Conservation (phyloP, 2,113 vertebrate genomes). For the Hypomesus transpacificus region DNA sequence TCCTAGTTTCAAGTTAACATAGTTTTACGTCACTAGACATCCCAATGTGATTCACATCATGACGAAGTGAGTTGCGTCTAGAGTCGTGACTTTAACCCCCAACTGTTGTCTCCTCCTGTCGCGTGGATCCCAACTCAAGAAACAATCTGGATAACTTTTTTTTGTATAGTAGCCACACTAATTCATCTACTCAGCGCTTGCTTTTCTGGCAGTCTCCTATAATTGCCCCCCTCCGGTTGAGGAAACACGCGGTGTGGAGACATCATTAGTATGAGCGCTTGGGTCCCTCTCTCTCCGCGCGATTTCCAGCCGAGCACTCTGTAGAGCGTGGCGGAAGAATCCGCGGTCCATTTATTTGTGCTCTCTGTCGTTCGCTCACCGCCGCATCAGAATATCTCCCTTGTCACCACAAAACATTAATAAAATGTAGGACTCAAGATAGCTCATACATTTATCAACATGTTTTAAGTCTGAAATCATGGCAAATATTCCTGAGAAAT, state of each 20-base stretch:
- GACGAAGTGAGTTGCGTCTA: conserved; percentile 60
- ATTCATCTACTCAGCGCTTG: conserved; percentile 26
- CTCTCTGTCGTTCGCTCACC: conserved; percentile 25
- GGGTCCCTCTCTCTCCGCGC: conserved; percentile 34
- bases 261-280: conserved; percentile 39
- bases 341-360: conserved; percentile 35
- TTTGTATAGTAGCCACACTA: background rate
- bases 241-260: conserved; percentile 19
- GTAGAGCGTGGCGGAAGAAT: conserved; percentile 33
- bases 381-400: background rate
- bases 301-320: conserved; percentile 23
- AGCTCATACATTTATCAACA: too few relatives aligned
- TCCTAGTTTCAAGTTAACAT: conserved; percentile 15
- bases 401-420: too few relatives aligned
- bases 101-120: conserved; percentile 42
- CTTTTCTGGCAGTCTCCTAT: conserved; percentile 38
- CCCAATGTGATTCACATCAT: conserved; percentile 63
- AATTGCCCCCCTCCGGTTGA: conserved; percentile 46
- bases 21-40: conserved; percentile 66
- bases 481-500: too few relatives aligned
- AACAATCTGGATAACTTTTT: background rate
- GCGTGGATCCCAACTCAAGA: conserved; percentile 27
- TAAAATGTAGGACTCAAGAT: too few relatives aligned
- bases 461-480: too few relatives aligned
- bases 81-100: conserved; percentile 46